Evolutionary conservation across 1,140 invertebrate genomes (phyloP).

Genomic region (Zelostemma sp.): DNA sequence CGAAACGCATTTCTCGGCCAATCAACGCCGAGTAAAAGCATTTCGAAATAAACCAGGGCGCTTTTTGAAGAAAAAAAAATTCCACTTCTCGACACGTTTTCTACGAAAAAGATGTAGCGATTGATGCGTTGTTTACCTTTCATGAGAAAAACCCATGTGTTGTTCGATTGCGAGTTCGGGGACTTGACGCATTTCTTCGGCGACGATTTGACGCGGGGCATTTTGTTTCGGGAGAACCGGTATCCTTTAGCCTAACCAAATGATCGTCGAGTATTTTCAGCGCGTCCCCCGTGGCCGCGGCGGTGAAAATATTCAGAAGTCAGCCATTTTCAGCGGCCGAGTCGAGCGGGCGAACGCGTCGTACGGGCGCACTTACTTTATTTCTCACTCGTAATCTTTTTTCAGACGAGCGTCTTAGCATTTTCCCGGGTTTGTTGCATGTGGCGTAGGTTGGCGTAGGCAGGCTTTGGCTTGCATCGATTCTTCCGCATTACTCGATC

Average conservation of each 20-base stretch:
- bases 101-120: too few species aligned
- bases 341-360: conserved; percentile 3
- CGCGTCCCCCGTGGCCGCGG: neutral
- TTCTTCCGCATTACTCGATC: too few species aligned
- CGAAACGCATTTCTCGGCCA: neutral
- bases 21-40: too few species aligned
- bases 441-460: conserved; percentile 16
- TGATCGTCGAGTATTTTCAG: conserved; percentile 6
- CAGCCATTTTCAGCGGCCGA: conserved; percentile 49
- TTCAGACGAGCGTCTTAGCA: conserved; percentile 11
- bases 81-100: too few species aligned
- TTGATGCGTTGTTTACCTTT: too few species aligned
- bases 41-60: too few species aligned
- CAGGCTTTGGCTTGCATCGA: too few species aligned
- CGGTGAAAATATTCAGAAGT: conserved; percentile 39
- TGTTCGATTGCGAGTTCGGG: conserved; percentile 59
- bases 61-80: too few species aligned
- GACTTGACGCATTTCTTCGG: conserved; percentile 73
- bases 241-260: neutral
- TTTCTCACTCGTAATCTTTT: conserved; percentile 3
- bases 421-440: conserved; percentile 17
- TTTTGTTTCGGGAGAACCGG: conserved; percentile 48
- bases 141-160: conserved; percentile 76
- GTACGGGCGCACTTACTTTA: conserved; percentile 10
- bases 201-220: conserved; percentile 72